These are phyloP conservation scores for Steinernema feltiae DNA, from an alignment of 1,140 invertebrate species.

Conservation along the genomic window DNA sequence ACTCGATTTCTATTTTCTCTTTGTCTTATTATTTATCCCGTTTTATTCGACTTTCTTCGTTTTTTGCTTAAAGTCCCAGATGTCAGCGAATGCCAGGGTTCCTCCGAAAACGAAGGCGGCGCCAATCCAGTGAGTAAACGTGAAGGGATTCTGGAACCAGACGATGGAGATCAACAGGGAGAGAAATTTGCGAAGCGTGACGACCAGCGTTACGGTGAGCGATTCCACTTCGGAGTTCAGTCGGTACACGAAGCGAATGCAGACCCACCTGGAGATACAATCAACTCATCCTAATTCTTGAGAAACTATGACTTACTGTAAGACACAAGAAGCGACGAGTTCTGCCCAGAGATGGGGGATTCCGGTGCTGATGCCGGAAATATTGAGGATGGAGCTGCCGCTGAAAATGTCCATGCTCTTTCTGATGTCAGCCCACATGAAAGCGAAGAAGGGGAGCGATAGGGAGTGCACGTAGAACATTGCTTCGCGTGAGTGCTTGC, in stretches of 20 bases:
- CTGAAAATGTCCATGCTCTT: constrained; percentile 64
- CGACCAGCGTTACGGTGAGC: constrained; percentile 85
- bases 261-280: constrained; percentile 67
- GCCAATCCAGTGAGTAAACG: constrained; percentile 82
- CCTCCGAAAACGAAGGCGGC: constrained; percentile 83
- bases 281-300: constrained; percentile 11
- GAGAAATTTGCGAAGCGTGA: constrained; percentile 89
- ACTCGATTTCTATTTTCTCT: neutral
- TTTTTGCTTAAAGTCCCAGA: constrained; percentile 54
- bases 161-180: constrained; percentile 88
- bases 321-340: constrained; percentile 76
- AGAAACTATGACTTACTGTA: constrained; percentile 68
- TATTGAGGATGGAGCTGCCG: constrained; percentile 57
- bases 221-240: constrained; percentile 88
- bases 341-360: constrained; percentile 74
- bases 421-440: constrained; percentile 70
- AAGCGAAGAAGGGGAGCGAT: constrained; percentile 75
- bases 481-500: constrained; percentile 88
- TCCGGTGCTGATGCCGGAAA: constrained; percentile 57
- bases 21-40: neutral
- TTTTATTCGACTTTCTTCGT: constrained; percentile 15
- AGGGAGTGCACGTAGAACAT: constrained; percentile 76
- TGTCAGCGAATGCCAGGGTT: constrained; percentile 81
- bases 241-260: constrained; percentile 86
- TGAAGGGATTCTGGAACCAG: constrained; percentile 92